Conservation (phyloP, 2,113 vertebrate genomes). For the Pseudolaguvia tuberculata region DNA sequence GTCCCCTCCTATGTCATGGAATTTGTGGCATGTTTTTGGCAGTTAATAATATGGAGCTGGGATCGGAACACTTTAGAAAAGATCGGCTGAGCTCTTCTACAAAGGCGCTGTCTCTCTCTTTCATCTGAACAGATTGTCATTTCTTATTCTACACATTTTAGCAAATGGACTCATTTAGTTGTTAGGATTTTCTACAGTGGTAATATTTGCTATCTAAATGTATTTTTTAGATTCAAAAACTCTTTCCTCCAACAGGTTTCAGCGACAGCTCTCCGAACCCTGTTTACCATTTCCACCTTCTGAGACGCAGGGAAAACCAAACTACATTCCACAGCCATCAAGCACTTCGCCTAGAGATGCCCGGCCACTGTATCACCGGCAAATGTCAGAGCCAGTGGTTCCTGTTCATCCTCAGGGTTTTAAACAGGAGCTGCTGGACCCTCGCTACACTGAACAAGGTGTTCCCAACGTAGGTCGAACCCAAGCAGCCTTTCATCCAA, state of each 20-base stretch:
- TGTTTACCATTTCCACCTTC: conserved; percentile 66
- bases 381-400: conserved; percentile 88
- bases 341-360: conserved; percentile 68
- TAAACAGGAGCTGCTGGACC: conserved; percentile 90
- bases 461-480: conserved; percentile 70
- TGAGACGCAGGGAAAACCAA: conserved; percentile 66
- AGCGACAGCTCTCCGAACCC: conserved; percentile 92
- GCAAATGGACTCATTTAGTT: background rate
- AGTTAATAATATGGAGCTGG: conserved; percentile 24
- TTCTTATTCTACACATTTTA: conserved; percentile 32
- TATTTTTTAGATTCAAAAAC: too few species aligned
- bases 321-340: conserved; percentile 73
- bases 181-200: background rate
- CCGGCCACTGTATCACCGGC: conserved; percentile 84
- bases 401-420: conserved; percentile 82
- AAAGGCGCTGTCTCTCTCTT: conserved; percentile 32
- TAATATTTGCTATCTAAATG: background rate
- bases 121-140: conserved; percentile 5
- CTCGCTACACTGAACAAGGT: conserved; percentile 79
- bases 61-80: conserved; percentile 1
- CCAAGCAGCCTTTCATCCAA: conserved; percentile 75
- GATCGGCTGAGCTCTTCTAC: conserved; percentile 21
- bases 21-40: conserved; percentile 37
- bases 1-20: conserved; percentile 24
- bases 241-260: conserved; percentile 73